phyloP scores from a whole-genome alignment of 1,140 invertebrate genomes.

The Chymomyza costata region DNA sequence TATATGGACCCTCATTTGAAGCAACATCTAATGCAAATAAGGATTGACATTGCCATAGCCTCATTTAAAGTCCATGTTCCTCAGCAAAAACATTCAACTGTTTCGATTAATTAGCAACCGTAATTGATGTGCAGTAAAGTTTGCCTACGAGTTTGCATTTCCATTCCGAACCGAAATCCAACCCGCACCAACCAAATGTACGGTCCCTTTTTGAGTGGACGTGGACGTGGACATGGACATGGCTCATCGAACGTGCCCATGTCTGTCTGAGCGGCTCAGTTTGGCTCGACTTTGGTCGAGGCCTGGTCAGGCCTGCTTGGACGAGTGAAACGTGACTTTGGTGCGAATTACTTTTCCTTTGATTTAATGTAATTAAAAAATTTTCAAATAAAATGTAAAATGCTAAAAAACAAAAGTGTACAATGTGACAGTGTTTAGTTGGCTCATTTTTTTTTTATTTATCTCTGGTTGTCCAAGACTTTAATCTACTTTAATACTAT shows the following conservation, averaged over 20 bases:
- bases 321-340: slow-evolving; percentile 60
- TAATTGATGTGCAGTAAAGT: slow-evolving; percentile 72
- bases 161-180: slow-evolving; percentile 35
- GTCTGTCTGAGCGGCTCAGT: slow-evolving; percentile 11
- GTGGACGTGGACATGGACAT: slow-evolving; percentile 29
- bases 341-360: slow-evolving; percentile 71
- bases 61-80: slow-evolving; percentile 22
- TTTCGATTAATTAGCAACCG: slow-evolving; percentile 73
- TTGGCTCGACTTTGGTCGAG: too few species aligned
- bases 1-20: too few species aligned
- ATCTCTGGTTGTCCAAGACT: neutral
- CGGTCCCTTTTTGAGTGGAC: slow-evolving; percentile 42
- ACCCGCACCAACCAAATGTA: too few species aligned
- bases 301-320: too few species aligned
- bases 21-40: neutral
- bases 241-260: slow-evolving; percentile 41
- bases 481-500: slow-evolving; percentile 11
- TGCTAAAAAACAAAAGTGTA: slow-evolving; percentile 5
- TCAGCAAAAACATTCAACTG: slow-evolving; percentile 39
- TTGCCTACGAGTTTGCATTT: slow-evolving; percentile 54
- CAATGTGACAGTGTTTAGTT: slow-evolving; percentile 8
- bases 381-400: slow-evolving; percentile 47
- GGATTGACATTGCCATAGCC: slow-evolving; percentile 20
- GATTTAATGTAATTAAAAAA: slow-evolving; percentile 74
- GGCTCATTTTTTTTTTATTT: slow-evolving; percentile 6